Base-by-base conservation (phyloP, 92 coral and sea anemone genomes). In the Parazoanthus swiftii region DNA sequence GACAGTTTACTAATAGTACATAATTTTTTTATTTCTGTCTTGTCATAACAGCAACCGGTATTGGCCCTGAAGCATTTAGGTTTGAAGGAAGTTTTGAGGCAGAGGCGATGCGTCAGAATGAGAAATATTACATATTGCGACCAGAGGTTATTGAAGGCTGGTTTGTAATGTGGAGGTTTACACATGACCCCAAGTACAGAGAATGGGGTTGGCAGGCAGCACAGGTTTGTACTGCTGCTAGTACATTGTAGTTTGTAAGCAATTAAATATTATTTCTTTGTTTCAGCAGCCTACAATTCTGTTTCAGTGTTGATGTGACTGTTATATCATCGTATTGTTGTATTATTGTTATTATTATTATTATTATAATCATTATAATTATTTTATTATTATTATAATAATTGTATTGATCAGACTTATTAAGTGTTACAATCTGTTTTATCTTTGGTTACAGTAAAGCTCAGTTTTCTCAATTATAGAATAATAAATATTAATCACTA, bases 171-270 rank as follows among this genome's bases (percentile, higher is more conserved):
- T 96, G 99, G 99, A 91, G 99, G 46, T 92, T 86, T 13, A 96
- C 99, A 6, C 96, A 93, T 35, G 98, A 96, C 80, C 93, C 88
- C 37, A 96, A 93, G 88, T 96, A 96, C 85, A 90, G 98, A 39
- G 97, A 96, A 63, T 96, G 99, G 99, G 99, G 98, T 18, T 96
- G 99, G 99, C 95, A 96, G 77, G 99, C 99, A 26, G 95, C 84
- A 33, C 98, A 96, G 99, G 99, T 96, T 46, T 36, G 93, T 88
- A 74, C 3, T 58, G 20, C 66, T 15, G 23, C 2, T 58, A 58
- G 20, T 29, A 29, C 33, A 29, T 29, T 29, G 33, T 14, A 58
- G 14, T 58, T 58, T 6, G 1, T 58, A 15, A 58, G 50, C 42
- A 11, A 21, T 33, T 39, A 39, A 39, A 39, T 39, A 2, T 46